These are phyloP conservation scores for Rhopalosiphum maidis DNA, from an alignment of 1,140 invertebrate genomes.

Conservation along the genomic window DNA sequence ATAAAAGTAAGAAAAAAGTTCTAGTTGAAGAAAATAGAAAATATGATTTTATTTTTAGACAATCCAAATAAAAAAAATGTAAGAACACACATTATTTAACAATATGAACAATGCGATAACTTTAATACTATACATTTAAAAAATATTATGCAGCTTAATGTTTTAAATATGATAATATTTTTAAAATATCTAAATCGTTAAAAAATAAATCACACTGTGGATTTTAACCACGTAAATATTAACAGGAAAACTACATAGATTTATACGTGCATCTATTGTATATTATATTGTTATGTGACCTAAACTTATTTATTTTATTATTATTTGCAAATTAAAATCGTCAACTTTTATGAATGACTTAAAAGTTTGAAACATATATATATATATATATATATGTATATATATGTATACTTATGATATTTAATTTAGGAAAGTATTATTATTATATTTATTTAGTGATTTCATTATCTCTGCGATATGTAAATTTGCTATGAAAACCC, in stretches of 20 bases:
- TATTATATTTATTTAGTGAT: not conserved
- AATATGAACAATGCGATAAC: too few species aligned
- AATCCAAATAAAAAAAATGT: not conserved
- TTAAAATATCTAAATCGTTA: too few species aligned
- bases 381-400: not conserved
- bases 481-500: not conserved
- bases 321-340: not conserved
- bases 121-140: too few species aligned
- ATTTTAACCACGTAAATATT: too few species aligned
- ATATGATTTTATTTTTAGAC: not conserved
- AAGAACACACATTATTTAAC: not conserved
- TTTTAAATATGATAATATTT: too few species aligned
- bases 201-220: too few species aligned
- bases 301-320: too few species aligned
- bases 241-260: not conserved
- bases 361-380: not conserved
- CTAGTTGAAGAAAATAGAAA: not conserved
- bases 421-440: not conserved
- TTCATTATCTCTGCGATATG: not conserved
- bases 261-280: not conserved
- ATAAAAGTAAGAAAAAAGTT: not conserved
- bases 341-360: not conserved
- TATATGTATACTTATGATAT: not conserved
- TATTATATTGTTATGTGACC: too few species aligned
- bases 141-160: too few species aligned